Evolutionary conservation across 2,797 vertebrate genomes (phyloP).

Genomic region (Poeciliopsis paucimaculata): DNA sequence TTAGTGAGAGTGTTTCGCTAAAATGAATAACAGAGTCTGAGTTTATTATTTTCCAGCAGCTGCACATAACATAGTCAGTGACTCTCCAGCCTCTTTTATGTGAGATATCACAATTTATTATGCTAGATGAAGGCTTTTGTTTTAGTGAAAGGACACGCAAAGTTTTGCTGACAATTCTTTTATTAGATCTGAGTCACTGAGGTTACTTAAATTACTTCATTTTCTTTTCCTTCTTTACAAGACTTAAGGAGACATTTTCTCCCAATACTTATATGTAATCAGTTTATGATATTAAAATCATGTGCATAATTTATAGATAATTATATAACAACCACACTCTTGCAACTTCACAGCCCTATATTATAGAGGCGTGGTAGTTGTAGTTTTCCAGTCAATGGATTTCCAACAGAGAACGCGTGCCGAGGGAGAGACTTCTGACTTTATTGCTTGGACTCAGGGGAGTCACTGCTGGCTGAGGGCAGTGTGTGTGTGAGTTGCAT

Average conservation of each 20-base stretch:
- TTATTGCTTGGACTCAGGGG: constrained; percentile 72
- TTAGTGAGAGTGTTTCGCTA: constrained; percentile 46
- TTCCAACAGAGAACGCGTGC: constrained; percentile 72
- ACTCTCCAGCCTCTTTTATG: constrained; percentile 48
- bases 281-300: constrained; percentile 14
- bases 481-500: constrained; percentile 35
- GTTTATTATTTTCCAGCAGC: constrained; percentile 69
- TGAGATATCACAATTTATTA: constrained; percentile 55
- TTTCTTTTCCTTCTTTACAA: constrained; percentile 10
- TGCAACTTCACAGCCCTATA: constrained; percentile 29
- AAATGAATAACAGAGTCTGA: constrained; percentile 58
- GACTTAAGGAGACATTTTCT: background rate
- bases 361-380: constrained; percentile 56
- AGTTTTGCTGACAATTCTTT: constrained; percentile 39
- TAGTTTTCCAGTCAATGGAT: constrained; percentile 70
- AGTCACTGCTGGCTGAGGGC: constrained; percentile 59
- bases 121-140: constrained; percentile 48
- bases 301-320: constrained; percentile 8
- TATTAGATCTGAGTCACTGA: constrained; percentile 25
- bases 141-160: constrained; percentile 34
- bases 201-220: constrained; percentile 18
- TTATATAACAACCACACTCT: constrained; percentile 36
- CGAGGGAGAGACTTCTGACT: constrained; percentile 65
- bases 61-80: constrained; percentile 44
- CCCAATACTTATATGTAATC: background rate